A percentile compares a stretch with the other conserved stretches of the same genome.
Conservation (phyloP, 1,140 invertebrate species). For the Drosophila nigromelanica region DNA sequence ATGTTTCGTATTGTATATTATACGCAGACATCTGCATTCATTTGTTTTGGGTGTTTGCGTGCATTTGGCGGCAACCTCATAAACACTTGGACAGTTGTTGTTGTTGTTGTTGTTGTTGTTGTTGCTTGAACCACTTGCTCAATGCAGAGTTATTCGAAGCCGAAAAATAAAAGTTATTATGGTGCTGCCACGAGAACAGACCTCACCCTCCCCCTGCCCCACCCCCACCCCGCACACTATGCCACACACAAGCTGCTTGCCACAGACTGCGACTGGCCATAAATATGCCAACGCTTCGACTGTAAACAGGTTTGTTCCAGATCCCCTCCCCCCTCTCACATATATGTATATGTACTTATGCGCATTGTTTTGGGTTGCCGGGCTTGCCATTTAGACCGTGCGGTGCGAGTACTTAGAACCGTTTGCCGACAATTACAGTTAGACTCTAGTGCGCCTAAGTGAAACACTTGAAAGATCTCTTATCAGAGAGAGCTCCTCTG, state of each 20-base stretch:
- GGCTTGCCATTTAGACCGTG: slow-evolving; percentile 73
- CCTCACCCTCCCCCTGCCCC: too few relatives aligned
- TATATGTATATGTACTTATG: slow-evolving; percentile 44
- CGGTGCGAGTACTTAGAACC: slow-evolving; percentile 49
- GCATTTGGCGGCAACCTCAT: too few relatives aligned
- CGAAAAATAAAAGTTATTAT: slow-evolving; percentile 67
- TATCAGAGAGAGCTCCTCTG: slow-evolving; percentile 2
- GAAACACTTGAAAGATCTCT: slow-evolving; percentile 46
- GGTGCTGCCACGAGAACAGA: slow-evolving; percentile 28
- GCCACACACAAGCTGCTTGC: slow-evolving; percentile 9
- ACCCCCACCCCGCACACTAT: too few relatives aligned
- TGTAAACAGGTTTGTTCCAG: slow-evolving; percentile 57
- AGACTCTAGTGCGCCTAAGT: slow-evolving; percentile 39
- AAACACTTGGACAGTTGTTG: slow-evolving; percentile 27
- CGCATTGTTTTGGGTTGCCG: slow-evolving; percentile 65
- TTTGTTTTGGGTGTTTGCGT: too few relatives aligned
- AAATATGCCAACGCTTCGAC: slow-evolving; percentile 50
- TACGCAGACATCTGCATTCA: neutral
- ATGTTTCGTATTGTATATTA: too few relatives aligned
- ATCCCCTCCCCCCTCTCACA: slow-evolving; percentile 28
- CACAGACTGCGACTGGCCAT: slow-evolving; percentile 40
- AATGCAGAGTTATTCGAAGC: slow-evolving; percentile 39
- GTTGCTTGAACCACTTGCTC: too few relatives aligned
- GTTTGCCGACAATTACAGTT: slow-evolving; percentile 54
- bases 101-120: too few relatives aligned